Evolutionary conservation across 2,888 invertebrate genomes (phyloP).

Genomic region (Acrocyrtus sp.): DNA sequence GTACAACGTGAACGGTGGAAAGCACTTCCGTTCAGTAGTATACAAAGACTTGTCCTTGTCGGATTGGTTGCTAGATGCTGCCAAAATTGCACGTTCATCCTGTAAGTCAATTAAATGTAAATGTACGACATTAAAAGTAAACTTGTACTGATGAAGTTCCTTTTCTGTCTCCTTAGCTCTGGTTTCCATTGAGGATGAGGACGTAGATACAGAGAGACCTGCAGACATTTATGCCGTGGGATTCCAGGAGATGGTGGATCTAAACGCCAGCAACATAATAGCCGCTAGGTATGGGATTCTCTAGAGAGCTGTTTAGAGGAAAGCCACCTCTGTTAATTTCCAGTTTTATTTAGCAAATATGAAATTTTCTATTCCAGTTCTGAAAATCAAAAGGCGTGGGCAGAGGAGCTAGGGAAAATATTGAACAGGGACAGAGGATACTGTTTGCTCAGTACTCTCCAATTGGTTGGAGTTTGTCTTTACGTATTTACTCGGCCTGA

Average conservation of each 20-base stretch:
- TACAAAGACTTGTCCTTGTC: constrained; percentile 88
- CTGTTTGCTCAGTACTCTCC: constrained; percentile 90
- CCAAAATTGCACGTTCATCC: constrained; percentile 70
- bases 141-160: background rate
- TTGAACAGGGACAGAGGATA: constrained; percentile 88
- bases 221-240: constrained; percentile 97
- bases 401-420: constrained; percentile 92
- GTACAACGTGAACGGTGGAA: constrained; percentile 99
- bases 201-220: constrained; percentile 66
- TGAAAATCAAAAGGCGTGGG: constrained; percentile 95
- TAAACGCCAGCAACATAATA: constrained; percentile 98
- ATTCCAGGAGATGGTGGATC: constrained; percentile 98
- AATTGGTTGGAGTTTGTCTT: constrained; percentile 96
- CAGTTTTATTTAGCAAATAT: background rate
- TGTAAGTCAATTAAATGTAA: constrained; percentile 63
- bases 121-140: background rate
- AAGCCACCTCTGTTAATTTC: background rate
- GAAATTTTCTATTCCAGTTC: constrained; percentile 70
- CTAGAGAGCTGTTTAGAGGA: background rate
- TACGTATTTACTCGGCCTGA: constrained; percentile 93
- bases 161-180: constrained; percentile 64
- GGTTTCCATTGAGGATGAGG: constrained; percentile 65
- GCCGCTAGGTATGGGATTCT: constrained; percentile 76
- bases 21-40: constrained; percentile 96
- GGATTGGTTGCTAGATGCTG: constrained; percentile 91